Conservation (phyloP, 2,888 invertebrate genomes). For the Hololepta plana region DNA sequence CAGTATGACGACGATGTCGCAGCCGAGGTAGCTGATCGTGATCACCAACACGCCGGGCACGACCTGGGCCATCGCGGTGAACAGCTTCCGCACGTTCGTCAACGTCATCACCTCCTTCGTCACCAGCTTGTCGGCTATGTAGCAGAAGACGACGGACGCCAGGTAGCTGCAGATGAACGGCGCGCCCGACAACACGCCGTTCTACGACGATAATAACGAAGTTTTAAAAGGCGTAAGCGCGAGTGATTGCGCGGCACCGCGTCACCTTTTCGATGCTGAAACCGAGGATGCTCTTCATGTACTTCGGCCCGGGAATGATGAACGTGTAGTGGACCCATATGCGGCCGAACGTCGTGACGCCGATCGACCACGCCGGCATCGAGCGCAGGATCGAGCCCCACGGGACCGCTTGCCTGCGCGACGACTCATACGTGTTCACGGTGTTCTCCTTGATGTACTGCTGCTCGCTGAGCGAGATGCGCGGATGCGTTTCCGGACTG, state of each 20-base stretch:
- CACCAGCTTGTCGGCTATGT: constrained; percentile 44
- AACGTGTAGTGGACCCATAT: constrained; percentile 60
- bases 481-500: constrained; percentile 46
- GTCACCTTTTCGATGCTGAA: constrained; percentile 45
- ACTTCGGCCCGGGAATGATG: constrained; percentile 50
- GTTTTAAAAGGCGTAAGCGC: neutral
- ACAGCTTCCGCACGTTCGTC: constrained; percentile 46
- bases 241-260: neutral
- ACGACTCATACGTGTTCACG: constrained; percentile 30
- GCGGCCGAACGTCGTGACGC: constrained; percentile 53
- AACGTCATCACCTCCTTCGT: constrained; percentile 37
- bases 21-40: constrained; percentile 43
- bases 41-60: constrained; percentile 45
- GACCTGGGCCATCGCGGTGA: constrained; percentile 52
- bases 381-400: constrained; percentile 46
- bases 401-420: constrained; percentile 35
- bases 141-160: constrained; percentile 51
- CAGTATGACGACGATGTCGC: constrained; percentile 36
- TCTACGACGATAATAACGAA: constrained; percentile 21
- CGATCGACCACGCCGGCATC: constrained; percentile 49
- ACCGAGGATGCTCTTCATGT: constrained; percentile 49
- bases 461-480: constrained; percentile 44
- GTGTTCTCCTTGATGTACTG: constrained; percentile 44
- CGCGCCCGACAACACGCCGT: constrained; percentile 46
- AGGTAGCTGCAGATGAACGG: constrained; percentile 53